These are phyloP conservation scores for Aleiodes testaceus DNA, from an alignment of 2,888 invertebrate species.

Conservation along the genomic window DNA sequence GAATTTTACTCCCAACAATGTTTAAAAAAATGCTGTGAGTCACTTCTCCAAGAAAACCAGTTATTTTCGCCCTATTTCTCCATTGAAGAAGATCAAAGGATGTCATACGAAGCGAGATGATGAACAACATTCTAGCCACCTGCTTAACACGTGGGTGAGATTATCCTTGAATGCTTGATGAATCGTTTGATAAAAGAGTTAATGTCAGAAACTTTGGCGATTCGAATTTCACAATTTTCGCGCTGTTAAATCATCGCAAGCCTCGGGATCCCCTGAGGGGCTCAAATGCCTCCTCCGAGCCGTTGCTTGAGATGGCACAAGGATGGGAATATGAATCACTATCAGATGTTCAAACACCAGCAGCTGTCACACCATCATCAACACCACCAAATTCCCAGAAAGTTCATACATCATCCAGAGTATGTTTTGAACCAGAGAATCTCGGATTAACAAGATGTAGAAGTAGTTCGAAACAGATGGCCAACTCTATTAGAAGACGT, in stretches of 20 bases:
- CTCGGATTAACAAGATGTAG: constrained; percentile 66
- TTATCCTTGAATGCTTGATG: constrained; percentile 30
- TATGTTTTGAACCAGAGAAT: constrained; percentile 77
- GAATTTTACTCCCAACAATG: constrained; percentile 10
- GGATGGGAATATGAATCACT: constrained; percentile 70
- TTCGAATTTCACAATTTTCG: constrained; percentile 62
- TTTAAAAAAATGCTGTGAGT: constrained; percentile 3
- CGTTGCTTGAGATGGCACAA: constrained; percentile 73
- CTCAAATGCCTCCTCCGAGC: constrained; percentile 65
- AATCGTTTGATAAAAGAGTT: constrained; percentile 29
- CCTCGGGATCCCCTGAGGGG: constrained; percentile 64
- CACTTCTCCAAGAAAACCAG: constrained; percentile 1
- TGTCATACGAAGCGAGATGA: not conserved
- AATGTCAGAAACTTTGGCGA: constrained; percentile 42
- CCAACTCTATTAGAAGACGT: constrained; percentile 71
- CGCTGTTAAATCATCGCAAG: constrained; percentile 56
- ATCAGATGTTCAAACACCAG: constrained; percentile 66
- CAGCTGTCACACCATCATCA: constrained; percentile 64
- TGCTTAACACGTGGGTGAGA: constrained; percentile 28
- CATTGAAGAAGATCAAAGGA: constrained; percentile 21
- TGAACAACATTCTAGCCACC: constrained; percentile 12
- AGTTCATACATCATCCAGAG: constrained; percentile 71
- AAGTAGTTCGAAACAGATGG: constrained; percentile 58
- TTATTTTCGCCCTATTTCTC: constrained; percentile 29
- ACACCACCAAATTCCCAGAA: constrained; percentile 61